A percentile compares a stretch with the other conserved stretches of the same genome.
These are phyloP conservation scores for Netelia fuscicornis DNA, from an alignment of 2,888 invertebrate genomes.

Conservation along the genomic window DNA sequence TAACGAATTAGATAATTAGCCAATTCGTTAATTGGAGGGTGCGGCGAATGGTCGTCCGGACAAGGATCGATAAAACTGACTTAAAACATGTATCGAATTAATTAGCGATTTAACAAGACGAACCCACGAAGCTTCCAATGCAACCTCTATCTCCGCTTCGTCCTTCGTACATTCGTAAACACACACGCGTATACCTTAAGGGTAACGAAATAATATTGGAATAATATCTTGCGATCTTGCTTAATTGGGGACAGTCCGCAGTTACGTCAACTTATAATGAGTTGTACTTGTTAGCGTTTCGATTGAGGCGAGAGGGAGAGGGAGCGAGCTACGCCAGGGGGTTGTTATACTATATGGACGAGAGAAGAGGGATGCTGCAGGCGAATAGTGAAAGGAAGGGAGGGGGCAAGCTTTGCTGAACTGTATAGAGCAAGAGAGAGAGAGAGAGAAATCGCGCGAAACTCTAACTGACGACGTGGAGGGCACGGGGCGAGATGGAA, in stretches of 20 bases:
- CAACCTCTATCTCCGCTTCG: background rate
- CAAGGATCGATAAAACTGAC: conserved; percentile 6
- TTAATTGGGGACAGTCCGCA: conserved; percentile 74
- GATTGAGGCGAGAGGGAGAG: conserved; percentile 58
- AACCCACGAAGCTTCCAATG: too few species aligned
- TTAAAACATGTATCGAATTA: too few species aligned
- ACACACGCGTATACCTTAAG: conserved; percentile 25
- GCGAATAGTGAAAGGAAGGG: conserved; percentile 40
- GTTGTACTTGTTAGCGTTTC: conserved; percentile 74
- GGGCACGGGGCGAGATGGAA: conserved; percentile 37
- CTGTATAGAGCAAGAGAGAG: conserved; percentile 1
- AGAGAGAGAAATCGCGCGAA: conserved; percentile 20
- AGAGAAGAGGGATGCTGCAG: conserved; percentile 57
- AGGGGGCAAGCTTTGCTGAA: conserved; percentile 22
- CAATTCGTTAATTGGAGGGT: background rate
- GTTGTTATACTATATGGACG: background rate
- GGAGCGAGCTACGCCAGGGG: background rate
- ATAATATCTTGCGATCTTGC: conserved; percentile 72
- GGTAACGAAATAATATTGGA: conserved; percentile 68
- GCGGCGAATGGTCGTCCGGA: background rate
- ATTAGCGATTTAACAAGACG: too few species aligned
- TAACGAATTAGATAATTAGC: background rate
- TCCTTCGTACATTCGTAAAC: background rate
- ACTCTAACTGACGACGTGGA: conserved; percentile 31
- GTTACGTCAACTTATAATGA: conserved; percentile 75